phyloP scores from a whole-genome alignment of 2,797 vertebrate species.

The Pyrocephalus nanus region DNA sequence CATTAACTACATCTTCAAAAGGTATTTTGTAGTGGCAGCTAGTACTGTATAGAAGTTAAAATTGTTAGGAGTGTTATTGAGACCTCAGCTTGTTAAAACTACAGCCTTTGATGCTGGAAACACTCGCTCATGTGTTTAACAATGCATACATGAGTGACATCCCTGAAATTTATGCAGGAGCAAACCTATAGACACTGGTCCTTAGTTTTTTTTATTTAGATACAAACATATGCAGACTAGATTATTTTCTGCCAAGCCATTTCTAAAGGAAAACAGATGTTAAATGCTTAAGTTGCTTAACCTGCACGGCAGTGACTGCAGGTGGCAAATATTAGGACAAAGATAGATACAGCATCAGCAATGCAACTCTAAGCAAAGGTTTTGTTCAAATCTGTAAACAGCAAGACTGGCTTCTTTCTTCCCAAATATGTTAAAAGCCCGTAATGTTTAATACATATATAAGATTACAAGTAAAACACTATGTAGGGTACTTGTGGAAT shows the following conservation, averaged over 20 bases:
- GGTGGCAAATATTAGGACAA: not conserved
- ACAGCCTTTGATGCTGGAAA: not conserved
- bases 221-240: not conserved
- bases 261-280: not conserved
- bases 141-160: not conserved
- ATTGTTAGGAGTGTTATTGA: not conserved
- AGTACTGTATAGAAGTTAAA: not conserved
- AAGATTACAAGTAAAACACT: not conserved
- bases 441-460: not conserved
- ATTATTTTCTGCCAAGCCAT: not conserved
- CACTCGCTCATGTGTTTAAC: not conserved
- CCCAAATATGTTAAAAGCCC: not conserved
- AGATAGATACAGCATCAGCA: not conserved
- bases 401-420: not conserved
- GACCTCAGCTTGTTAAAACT: not conserved
- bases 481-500: not conserved
- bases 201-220: not conserved
- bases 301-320: not conserved
- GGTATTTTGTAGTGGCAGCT: not conserved
- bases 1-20: not conserved
- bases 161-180: not conserved
- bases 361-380: constrained; percentile 53
- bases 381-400: constrained; percentile 68
- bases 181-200: not conserved
- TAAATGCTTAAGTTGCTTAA: not conserved